Evolutionary conservation across 2,888 invertebrate species (phyloP).

Genomic region (Apodemia arnacis): DNA sequence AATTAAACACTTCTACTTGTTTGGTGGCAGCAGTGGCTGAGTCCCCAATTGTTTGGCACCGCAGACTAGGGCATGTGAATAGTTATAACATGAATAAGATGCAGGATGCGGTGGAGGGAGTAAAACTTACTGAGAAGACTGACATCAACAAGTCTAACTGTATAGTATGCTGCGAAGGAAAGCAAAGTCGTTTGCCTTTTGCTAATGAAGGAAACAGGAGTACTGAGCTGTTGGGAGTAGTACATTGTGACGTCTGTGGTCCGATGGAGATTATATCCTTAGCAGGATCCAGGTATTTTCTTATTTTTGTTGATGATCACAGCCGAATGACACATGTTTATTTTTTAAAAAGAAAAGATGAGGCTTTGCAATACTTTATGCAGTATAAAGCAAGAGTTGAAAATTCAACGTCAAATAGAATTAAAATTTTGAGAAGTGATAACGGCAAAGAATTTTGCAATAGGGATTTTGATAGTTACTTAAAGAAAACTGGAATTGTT

Average conservation of each 20-base stretch:
- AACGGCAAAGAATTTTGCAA: slow-evolving; percentile 46
- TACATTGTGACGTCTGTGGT: not conserved
- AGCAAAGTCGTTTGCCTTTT: slow-evolving; percentile 72
- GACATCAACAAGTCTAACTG: slow-evolving; percentile 48
- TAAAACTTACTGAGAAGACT: slow-evolving; percentile 16
- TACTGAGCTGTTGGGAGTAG: not conserved
- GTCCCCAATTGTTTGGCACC: slow-evolving; percentile 50
- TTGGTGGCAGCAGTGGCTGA: slow-evolving; percentile 38
- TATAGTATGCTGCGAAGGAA: slow-evolving; percentile 74
- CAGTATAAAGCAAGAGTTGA: slow-evolving; percentile 39
- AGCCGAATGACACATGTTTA: slow-evolving; percentile 39
- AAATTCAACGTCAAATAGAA: slow-evolving; percentile 27
- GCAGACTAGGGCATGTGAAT: slow-evolving; percentile 65
- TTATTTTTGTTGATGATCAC: slow-evolving; percentile 37
- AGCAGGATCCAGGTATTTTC: not conserved
- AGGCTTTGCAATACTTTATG: slow-evolving; percentile 32
- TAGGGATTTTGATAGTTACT: slow-evolving; percentile 38
- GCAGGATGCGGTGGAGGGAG: slow-evolving; percentile 39
- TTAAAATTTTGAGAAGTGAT: slow-evolving; percentile 42
- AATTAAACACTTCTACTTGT: slow-evolving; percentile 37
- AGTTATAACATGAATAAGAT: slow-evolving; percentile 56
- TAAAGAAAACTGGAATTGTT: slow-evolving; percentile 33
- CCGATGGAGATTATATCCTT: not conserved
- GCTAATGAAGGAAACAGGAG: slow-evolving; percentile 46
- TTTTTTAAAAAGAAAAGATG: slow-evolving; percentile 39